Percentiles rank a stretch among this genome's conserved stretches.
Conservation (phyloP, 2,888 invertebrate species). For the Cephonodes hylas region DNA sequence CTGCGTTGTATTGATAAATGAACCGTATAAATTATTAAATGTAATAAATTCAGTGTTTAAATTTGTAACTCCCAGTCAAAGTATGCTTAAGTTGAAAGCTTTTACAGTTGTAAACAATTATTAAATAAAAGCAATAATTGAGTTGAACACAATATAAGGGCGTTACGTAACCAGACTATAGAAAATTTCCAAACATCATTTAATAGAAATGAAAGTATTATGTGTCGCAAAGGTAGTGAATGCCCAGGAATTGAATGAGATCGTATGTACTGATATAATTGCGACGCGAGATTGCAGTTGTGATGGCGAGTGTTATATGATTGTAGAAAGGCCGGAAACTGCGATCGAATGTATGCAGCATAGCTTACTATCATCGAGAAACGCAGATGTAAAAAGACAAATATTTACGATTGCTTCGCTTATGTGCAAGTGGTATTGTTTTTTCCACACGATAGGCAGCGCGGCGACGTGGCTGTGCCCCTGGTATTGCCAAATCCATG, state of each 20-base stretch:
- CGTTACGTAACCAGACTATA: not conserved
- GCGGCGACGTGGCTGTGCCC: too few species aligned
- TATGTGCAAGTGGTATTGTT: not conserved
- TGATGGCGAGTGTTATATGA: slow-evolving; percentile 3
- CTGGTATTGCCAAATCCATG: too few species aligned
- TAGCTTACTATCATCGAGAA: not conserved
- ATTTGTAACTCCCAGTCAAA: not conserved
- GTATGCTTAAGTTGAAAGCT: too few species aligned
- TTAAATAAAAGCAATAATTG: not conserved
- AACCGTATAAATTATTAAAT: not conserved
- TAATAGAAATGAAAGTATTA: not conserved
- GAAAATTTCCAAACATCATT: not conserved
- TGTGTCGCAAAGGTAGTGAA: slow-evolving; percentile 2
- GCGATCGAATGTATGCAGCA: not conserved
- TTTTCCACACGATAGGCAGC: not conserved
- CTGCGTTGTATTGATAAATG: not conserved
- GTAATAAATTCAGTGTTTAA: not conserved
- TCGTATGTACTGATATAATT: not conserved
- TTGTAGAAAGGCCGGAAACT: slow-evolving; percentile 2
- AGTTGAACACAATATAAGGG: not conserved
- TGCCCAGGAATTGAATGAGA: slow-evolving; percentile 1
- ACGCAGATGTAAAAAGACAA: not conserved
- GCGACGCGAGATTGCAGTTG: not conserved
- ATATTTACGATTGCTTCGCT: not conserved
- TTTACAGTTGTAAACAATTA: too few species aligned